Base-by-base conservation (phyloP, 1,140 invertebrate species). In the Ceratosolen fusciceps region DNA sequence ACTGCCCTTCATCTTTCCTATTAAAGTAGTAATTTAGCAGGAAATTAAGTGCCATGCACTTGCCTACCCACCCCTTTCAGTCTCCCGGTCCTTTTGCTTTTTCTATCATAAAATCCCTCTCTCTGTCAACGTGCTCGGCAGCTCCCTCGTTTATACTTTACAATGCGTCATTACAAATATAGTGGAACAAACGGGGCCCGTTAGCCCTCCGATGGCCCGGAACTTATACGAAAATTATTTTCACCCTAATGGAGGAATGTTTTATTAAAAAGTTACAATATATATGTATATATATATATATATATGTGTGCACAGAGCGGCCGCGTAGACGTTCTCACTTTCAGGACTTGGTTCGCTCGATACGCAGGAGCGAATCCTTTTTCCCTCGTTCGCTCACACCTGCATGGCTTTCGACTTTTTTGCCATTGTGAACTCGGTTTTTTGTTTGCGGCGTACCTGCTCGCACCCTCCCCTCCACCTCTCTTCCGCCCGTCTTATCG, bases 21-120 rank as follows among this genome's bases (percentile, higher is more conserved):
- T 91, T 91, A 90, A 90, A 91, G 90, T 90, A 90, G 89, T 90
- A 91, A 91, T 91, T 91, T 91, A 90, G 90, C 90, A 90, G 90
- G 90, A 91, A 90, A 91, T 91, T 90, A 91, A 90, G 88, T n/a
- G n/a, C 88, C 85, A 90, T 87, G 89, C 86, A 90, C 86, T 87
- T 82, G 86, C 82, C 84, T 84, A 83, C 84, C 86, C 85, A 83
- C 29, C 29, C 26, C 43, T 3, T 79, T 78, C 80, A 74, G 78
- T 77, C 34, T 58, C 58, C 2, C 39, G 39, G 65, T 62, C 81
- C 72, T 77, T 60, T 29, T 49, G 29, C 60, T 47, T 54, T 39
- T 75, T 83, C 75, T 83, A 52, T 43, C 31, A 49, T 37, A 39
- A 39, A 21, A 26, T 43, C 19, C 62, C 31, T 43, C 26, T 65